Conservation (phyloP, 2,797 vertebrate genomes). For the Garrulus glandarius region DNA sequence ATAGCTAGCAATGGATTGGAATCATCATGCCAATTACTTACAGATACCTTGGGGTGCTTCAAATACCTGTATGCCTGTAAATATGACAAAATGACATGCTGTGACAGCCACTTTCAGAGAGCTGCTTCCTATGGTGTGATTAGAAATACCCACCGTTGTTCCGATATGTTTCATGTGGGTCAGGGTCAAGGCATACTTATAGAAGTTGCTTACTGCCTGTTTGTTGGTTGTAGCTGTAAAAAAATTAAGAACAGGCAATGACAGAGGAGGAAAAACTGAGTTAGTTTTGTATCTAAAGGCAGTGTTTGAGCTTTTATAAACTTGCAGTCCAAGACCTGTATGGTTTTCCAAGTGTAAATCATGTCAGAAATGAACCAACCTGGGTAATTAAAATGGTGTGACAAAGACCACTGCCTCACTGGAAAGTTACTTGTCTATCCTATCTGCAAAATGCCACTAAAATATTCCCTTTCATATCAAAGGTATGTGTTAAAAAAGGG, state of each 20-base stretch:
- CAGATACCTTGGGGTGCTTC: background rate
- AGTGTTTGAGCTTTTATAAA: background rate
- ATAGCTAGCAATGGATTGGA: background rate
- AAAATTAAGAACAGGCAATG: background rate
- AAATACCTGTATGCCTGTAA: constrained; percentile 22
- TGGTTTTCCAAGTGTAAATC: background rate
- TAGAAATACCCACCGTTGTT: background rate
- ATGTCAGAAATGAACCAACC: background rate
- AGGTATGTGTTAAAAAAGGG: background rate
- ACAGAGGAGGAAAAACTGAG: background rate
- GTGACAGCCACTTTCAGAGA: constrained; percentile 5
- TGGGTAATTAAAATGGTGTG: background rate
- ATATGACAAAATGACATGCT: background rate
- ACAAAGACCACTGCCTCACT: background rate
- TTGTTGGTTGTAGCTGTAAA: background rate
- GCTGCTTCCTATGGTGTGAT: background rate
- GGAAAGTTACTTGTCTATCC: background rate
- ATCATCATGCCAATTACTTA: constrained; percentile 7
- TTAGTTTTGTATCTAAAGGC: background rate
- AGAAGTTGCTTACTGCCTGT: background rate
- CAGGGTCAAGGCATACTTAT: background rate
- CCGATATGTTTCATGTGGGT: background rate
- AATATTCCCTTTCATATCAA: background rate
- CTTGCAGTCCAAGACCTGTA: background rate
- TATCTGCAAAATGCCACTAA: background rate